Base-by-base conservation (phyloP, 2,797 vertebrate genomes). In the Heliangelus exortis region DNA sequence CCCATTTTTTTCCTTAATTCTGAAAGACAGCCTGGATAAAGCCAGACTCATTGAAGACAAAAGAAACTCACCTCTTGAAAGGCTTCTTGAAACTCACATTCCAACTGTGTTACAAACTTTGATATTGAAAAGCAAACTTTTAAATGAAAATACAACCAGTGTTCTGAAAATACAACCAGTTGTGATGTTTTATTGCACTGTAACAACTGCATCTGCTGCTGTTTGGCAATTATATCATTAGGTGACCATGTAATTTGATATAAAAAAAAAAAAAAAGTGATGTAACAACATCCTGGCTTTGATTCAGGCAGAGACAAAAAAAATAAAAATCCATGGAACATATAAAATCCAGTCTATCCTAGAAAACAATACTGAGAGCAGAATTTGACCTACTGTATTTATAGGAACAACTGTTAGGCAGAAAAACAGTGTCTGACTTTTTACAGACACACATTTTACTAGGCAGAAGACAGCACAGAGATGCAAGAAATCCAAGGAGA, bases 181-280 rank as follows among this genome's bases (percentile, higher is more conserved):
- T 88, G 63, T 76, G 82, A 84, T 62, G 75, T 87, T 96, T 96
- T 95, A 94, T 87, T 79, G 87, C 61, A 82, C 88, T 36, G 34
- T 94, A 95, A 91, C 87, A 76, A 66, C 91, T 66, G 62, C 89
- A 85, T 90, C 88, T 96, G 75, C 54, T 87, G 54, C 68, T 21
- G 26, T 69, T 92, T 84, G 73, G 80, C 65, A 53, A 86, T 95
- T 91, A 80, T 89, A 84, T 82, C 62, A 85, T 89, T 89, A 81
- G 54, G 20, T 59, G 92, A 74, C 62, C 73, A 59, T 59, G 54
- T 72, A 76, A 77, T 92, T 75, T 81, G 57, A 84, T 94, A 92
- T 90, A 93, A 90, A 94, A 82, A 23, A 12, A 95, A 95, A 90
- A 94, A 82, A 23, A 12, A 95, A 95, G 63, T 69, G 62, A 85